Percentiles rank a stretch among this genome's conserved stretches.
Conservation (phyloP, 2,888 invertebrate species). For the Saturnia japonica region DNA sequence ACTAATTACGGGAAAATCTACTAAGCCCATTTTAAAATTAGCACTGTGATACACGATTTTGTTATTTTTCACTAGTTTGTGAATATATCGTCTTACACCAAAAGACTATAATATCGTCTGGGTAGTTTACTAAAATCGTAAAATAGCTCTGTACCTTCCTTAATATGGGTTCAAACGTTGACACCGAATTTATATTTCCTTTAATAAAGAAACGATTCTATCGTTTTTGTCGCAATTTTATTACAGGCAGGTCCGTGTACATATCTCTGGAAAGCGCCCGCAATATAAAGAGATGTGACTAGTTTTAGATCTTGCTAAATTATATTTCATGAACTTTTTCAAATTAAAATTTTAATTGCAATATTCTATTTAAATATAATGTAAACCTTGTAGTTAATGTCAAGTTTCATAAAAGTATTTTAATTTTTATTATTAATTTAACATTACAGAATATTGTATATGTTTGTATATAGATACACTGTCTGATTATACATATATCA, state of each 20-base stretch:
- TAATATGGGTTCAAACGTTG: constrained; percentile 23
- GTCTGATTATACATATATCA: no score
- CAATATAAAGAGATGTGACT: not conserved
- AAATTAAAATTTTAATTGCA: no score
- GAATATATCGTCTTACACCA: not conserved
- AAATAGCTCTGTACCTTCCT: not conserved
- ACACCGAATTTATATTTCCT: constrained; percentile 36
- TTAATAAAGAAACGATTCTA: constrained; percentile 29
- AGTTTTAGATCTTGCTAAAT: not conserved
- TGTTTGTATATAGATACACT: no score
- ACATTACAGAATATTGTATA: no score
- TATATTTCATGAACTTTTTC: not conserved
- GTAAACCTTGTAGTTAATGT: no score
- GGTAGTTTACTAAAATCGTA: not conserved
- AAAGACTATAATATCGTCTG: not conserved
- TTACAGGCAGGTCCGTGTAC: constrained; percentile 23
- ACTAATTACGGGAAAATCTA: no score
- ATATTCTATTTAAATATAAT: no score
- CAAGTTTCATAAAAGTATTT: no score
- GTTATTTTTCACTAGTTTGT: no score
- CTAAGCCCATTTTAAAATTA: no score
- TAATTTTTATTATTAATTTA: no score
- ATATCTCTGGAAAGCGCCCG: not conserved
- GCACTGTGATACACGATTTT: no score
- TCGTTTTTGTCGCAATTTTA: constrained; percentile 34